A percentile compares a stretch with the other conserved stretches of the same genome.
Evolutionary conservation across 2,888 invertebrate genomes (phyloP).

Genomic region (Ptycholaimellus sp.): DNA sequence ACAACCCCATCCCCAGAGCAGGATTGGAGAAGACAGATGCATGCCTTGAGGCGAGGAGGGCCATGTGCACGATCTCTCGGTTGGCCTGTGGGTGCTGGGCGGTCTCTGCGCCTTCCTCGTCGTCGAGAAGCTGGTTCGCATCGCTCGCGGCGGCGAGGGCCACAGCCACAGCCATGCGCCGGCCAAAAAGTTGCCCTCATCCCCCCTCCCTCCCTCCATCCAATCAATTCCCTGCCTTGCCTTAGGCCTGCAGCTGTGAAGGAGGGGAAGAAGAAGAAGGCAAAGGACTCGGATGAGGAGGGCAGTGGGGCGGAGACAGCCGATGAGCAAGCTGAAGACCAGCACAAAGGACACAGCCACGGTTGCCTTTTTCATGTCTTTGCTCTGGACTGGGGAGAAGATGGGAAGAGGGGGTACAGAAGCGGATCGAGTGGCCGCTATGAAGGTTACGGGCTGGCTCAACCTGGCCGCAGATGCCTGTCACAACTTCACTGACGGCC

Average conservation of each 20-base stretch:
- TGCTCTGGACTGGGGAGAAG: no score
- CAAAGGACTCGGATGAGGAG: slow-evolving; percentile 8
- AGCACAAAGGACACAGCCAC: slow-evolving; percentile 5
- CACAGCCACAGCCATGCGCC: slow-evolving; percentile 32
- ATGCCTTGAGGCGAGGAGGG: slow-evolving; percentile 16
- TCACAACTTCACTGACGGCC: slow-evolving; percentile 95
- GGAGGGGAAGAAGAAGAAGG: slow-evolving; percentile 6
- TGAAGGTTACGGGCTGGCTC: slow-evolving; percentile 68
- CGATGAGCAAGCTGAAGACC: slow-evolving; percentile 2
- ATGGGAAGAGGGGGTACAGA: no score
- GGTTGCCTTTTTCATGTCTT: no score
- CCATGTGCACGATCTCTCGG: slow-evolving; percentile 49
- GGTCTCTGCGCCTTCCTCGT: slow-evolving; percentile 70
- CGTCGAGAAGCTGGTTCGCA: slow-evolving; percentile 70
- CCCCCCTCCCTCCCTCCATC: background rate
- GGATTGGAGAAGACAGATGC: slow-evolving; percentile 6
- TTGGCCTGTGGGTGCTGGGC: slow-evolving; percentile 74
- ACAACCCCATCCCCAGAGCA: background rate
- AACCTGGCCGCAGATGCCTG: slow-evolving; percentile 93
- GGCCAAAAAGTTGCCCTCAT: background rate
- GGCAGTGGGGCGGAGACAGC: background rate
- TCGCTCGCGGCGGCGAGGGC: slow-evolving; percentile 51
- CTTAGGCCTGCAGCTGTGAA: slow-evolving; percentile 3
- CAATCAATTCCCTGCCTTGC: background rate
- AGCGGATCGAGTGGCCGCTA: no score